Base-by-base conservation (phyloP, 2,888 invertebrate genomes). In the Apodemia duryi region DNA sequence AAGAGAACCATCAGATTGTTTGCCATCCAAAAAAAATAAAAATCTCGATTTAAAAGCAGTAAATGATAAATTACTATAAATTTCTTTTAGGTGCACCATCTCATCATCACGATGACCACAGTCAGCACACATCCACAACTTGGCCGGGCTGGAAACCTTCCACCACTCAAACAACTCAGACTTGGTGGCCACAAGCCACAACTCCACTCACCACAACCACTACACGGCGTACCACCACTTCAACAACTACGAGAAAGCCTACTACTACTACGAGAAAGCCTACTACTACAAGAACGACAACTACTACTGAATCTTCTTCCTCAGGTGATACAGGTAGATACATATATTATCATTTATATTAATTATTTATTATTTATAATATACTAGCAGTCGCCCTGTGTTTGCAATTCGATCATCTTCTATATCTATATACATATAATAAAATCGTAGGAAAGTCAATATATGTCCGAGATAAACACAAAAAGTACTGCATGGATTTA, bases 61-160 rank as follows among this genome's bases (percentile, higher is more conserved):
- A 32, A 32, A 32, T 0, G 32, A 32, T 32, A 7, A 38, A 9
- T 38, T 38, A 38, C 5, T 4, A 35, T 54, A 60, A 29, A 74
- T 84, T 54, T 5, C 54, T 29, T 35, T 6, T 9, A 63, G 73
- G 80, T 3, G 80, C 80, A 13, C 78, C 79, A 6, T 81, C 78
- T 51, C 80, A 80, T 63, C 83, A 84, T 7, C 83, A 84, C 73
- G 75, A 84, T 21, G 82, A 86, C 6, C 76, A 78, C 38, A 35
- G 4, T 35, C 38, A 38, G 9, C 38, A 38, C 32, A 69, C 84
- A 72, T 70, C 89, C 1, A 91, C 92, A 4, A 86, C 88, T 1
- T 88, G 92, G 78, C 88, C 91, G 0, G 86, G 85, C 75, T 92
- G 92, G 88, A 81, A 76, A 64, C 82, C 86, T 0, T 73, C 83